These are phyloP conservation scores for Plotosus lineatus DNA, from an alignment of 2,113 vertebrate genomes.

Conservation along the genomic window DNA sequence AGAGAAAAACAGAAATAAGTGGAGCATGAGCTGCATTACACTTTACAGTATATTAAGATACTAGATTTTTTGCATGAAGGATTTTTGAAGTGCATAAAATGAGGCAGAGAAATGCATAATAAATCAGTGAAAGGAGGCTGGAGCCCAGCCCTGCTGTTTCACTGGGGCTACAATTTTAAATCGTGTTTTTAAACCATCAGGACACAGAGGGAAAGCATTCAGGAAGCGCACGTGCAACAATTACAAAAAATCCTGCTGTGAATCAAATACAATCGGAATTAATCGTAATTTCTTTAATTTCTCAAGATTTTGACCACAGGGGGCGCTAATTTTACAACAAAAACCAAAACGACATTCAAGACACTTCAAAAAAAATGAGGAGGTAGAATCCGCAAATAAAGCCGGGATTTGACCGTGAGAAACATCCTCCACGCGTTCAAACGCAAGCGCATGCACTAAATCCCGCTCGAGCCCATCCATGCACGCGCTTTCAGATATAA, in stretches of 20 bases:
- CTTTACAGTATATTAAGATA: background rate
- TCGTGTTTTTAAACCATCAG: no score
- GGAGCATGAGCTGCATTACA: background rate
- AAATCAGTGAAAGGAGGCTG: background rate
- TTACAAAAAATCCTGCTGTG: background rate
- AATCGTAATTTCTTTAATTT: constrained; percentile 80
- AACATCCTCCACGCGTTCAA: background rate
- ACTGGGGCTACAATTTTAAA: background rate
- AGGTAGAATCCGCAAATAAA: background rate
- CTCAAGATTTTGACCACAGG: constrained; percentile 80
- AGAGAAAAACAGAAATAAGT: background rate
- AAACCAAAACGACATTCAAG: constrained; percentile 63
- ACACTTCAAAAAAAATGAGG: constrained; percentile 58
- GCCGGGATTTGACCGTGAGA: background rate
- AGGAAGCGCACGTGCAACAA: background rate
- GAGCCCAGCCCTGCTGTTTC: background rate
- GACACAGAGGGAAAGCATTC: no score
- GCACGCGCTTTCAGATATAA: constrained; percentile 19
- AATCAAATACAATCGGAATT: constrained; percentile 54
- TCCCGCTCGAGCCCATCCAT: background rate
- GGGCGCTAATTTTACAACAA: constrained; percentile 80
- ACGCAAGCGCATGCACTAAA: background rate
- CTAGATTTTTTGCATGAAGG: background rate
- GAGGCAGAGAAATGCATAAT: background rate
- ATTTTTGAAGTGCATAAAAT: background rate